Evolutionary conservation across 2,113 vertebrate species (phyloP).

Genomic region (Osmerus eperlanus): DNA sequence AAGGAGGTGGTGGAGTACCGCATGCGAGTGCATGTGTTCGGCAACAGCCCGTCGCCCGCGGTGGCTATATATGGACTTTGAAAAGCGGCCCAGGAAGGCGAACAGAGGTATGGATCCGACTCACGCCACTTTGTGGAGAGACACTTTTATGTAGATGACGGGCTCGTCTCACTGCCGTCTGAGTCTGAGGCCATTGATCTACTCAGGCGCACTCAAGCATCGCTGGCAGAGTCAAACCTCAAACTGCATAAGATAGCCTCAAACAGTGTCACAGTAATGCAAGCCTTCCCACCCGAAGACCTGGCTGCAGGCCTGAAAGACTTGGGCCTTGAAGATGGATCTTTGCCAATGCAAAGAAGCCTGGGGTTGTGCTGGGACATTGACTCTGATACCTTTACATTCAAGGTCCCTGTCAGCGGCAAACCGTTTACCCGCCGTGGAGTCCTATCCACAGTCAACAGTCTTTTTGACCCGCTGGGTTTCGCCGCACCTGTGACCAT

Average conservation of each 20-base stretch:
- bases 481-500: slow-evolving; percentile 9
- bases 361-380: slow-evolving; percentile 20
- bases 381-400: slow-evolving; percentile 13
- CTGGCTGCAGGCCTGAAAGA: slow-evolving; percentile 11
- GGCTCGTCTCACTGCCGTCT: neutral
- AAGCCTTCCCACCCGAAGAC: slow-evolving; percentile 16
- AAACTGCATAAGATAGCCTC: slow-evolving; percentile 13
- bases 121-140: neutral
- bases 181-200: neutral
- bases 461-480: slow-evolving; percentile 27
- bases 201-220: neutral
- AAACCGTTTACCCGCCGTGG: slow-evolving; percentile 23
- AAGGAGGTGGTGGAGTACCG: neutral
- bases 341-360: neutral
- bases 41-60: neutral
- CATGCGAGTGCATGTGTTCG: neutral
- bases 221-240: neutral
- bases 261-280: slow-evolving; percentile 5
- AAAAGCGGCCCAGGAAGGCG: neutral
- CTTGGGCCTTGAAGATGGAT: slow-evolving; percentile 6
- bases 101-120: neutral
- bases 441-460: slow-evolving; percentile 28
- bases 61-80: neutral
- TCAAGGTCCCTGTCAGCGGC: neutral
- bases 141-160: slow-evolving; percentile 18